Evolutionary conservation across 2,888 invertebrate genomes (phyloP), one percentile per base, ranked within the genome.

Genomic region (Napeogenes sylphis): DNA sequence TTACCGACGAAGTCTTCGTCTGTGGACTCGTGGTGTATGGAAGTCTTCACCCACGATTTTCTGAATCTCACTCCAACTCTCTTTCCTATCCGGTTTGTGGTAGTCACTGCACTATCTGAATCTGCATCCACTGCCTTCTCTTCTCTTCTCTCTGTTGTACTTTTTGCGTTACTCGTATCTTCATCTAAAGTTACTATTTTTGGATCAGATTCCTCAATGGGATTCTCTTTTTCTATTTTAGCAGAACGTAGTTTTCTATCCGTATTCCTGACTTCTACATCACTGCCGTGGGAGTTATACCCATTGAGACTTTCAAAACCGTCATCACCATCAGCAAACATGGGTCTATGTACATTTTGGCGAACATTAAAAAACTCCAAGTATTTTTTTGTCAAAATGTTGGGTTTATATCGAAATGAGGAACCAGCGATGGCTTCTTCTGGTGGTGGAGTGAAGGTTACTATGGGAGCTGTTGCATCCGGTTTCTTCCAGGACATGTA

Each of bases 241-340:
- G 10, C 42, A 10, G 42, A 2, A 42, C 51, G 51, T 30, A 5
- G 30, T n/a, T 30, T 51, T 30, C 51, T 51, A 60, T 73, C 72
- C 73, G 77, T 79, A 3, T 68, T 68, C 67, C 72, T 76, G 58
- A 75, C 83, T 47, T 90, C 90, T 53, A 76, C 84, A 66, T 91
- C 89, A 70, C 94, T 94, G 60, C 92, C 93, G 74, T 94, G 93
- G 0, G 95, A 95, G 69, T 94, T 94, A 78, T 95, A 95, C 10
- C 95, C 95, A 74, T 95, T 96, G 8, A 96, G 91, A 80, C 96
- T 96, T 85, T 96, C 96, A 75, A 96, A 96, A 13, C 96, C 96
- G 77, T 96, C 96, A 76, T 96, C 96, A 77, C 95, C 91, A 65
- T 91, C 91, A 38, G 87, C 86, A 55, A 88, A 80, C 59, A 80